Evolutionary conservation across 1,140 invertebrate species (phyloP).

Genomic region (Anoplophora glabripennis): DNA sequence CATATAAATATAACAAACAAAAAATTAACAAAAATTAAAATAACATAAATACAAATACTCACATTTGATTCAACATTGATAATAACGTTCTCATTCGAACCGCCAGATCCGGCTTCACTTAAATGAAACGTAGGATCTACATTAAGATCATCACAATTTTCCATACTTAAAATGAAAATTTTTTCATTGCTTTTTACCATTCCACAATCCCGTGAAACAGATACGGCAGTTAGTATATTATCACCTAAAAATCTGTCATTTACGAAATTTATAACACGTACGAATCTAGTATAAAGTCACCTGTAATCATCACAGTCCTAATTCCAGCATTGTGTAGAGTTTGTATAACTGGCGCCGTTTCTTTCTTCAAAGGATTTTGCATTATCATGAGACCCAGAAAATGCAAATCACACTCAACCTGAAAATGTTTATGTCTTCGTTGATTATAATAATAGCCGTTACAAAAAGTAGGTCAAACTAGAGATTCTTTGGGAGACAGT

Average conservation of each 20-base stretch:
- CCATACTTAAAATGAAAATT: conserved; percentile 61
- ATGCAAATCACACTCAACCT: conserved; percentile 75
- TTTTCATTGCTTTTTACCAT: conserved; percentile 76
- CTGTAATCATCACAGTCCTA: conserved; percentile 90
- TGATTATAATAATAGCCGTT: too few relatives aligned
- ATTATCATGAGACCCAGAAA: conserved; percentile 87
- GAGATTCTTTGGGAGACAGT: too few relatives aligned
- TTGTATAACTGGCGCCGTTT: conserved; percentile 74
- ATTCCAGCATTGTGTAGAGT: conserved; percentile 78
- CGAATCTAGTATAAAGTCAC: conserved; percentile 48
- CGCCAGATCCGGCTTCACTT: conserved; percentile 18
- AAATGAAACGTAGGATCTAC: conserved; percentile 23
- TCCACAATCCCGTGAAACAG: conserved; percentile 85
- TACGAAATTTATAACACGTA: conserved; percentile 2
- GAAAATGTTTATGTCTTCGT: conserved; percentile 36
- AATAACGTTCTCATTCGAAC: conserved; percentile 6
- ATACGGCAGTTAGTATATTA: conserved; percentile 89
- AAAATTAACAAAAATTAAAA: too few relatives aligned
- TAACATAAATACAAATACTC: neutral
- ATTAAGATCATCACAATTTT: conserved; percentile 45
- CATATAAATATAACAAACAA: too few relatives aligned
- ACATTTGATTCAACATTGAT: conserved; percentile 14
- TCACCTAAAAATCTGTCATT: conserved; percentile 61
- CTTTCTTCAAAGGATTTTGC: conserved; percentile 86
- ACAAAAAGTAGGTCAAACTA: too few relatives aligned